Conservation (phyloP, 1,140 invertebrate genomes). For the Paraescarpia echinospica region DNA sequence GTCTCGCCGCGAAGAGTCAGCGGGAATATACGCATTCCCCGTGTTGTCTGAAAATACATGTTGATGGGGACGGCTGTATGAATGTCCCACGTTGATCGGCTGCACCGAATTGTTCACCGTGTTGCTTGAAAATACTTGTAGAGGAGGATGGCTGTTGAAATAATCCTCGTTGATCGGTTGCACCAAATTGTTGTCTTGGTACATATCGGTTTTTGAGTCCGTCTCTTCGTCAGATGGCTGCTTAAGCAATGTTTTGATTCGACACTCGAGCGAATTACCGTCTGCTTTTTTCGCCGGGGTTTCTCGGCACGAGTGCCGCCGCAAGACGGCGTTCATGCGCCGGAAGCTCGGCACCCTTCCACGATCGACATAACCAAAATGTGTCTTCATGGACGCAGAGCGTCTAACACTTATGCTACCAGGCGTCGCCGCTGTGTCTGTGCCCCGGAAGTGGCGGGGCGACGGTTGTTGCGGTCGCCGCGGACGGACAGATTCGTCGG, state of each 20-base stretch:
- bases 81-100: not conserved
- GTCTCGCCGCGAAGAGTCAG: not conserved
- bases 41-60: not conserved
- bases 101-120: not conserved
- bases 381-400: not conserved
- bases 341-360: not conserved
- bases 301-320: not conserved
- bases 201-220: not conserved
- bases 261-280: not conserved
- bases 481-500: not conserved
- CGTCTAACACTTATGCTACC: not conserved
- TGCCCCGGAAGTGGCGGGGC: not conserved
- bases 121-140: not conserved
- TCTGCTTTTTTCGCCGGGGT: not conserved
- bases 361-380: not conserved
- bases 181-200: not conserved
- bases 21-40: not conserved
- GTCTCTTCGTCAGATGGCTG: not conserved
- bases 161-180: not conserved
- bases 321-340: not conserved
- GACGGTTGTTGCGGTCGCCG: not conserved
- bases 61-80: not conserved
- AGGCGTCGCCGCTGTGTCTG: not conserved
- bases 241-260: not conserved
- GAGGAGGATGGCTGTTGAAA: not conserved